Conservation (phyloP, 2,888 invertebrate species). For the Arge pagana region DNA sequence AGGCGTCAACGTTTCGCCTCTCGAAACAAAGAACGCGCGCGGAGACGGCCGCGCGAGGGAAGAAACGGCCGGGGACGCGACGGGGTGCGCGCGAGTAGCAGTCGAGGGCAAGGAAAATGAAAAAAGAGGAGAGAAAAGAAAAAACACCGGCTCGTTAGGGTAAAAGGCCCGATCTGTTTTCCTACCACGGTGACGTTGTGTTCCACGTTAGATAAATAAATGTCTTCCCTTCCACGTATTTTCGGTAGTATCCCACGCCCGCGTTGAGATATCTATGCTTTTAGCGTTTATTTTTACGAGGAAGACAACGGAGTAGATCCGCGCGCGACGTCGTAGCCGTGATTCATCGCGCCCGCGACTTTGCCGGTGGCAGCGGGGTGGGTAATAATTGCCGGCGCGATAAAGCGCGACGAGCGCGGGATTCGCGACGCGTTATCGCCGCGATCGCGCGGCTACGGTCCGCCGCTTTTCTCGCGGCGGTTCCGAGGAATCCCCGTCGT, state of each 20-base stretch:
- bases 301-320: not conserved
- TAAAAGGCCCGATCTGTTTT: constrained; percentile 28
- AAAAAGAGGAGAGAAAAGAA: not conserved
- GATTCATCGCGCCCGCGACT: too few relatives aligned
- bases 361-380: too few relatives aligned
- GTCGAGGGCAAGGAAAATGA: not conserved
- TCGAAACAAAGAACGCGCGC: not conserved
- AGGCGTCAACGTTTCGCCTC: too few relatives aligned
- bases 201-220: constrained; percentile 25
- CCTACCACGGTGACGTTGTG: constrained; percentile 8
- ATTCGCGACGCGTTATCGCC: too few relatives aligned
- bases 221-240: constrained; percentile 13
- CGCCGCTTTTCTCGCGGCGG: too few relatives aligned
- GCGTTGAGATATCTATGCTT: constrained; percentile 13
- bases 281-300: constrained; percentile 14
- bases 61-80: not conserved
- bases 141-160: constrained; percentile 27
- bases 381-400: too few relatives aligned
- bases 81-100: not conserved
- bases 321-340: too few relatives aligned
- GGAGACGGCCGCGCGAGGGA: not conserved
- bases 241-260: not conserved
- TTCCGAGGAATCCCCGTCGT: too few relatives aligned
- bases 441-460: too few relatives aligned
- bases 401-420: too few relatives aligned